A percentile compares a stretch with the other conserved stretches of the same genome.
Evolutionary conservation across 1,140 invertebrate species (phyloP).

Genomic region (Tetragonula clypearis): DNA sequence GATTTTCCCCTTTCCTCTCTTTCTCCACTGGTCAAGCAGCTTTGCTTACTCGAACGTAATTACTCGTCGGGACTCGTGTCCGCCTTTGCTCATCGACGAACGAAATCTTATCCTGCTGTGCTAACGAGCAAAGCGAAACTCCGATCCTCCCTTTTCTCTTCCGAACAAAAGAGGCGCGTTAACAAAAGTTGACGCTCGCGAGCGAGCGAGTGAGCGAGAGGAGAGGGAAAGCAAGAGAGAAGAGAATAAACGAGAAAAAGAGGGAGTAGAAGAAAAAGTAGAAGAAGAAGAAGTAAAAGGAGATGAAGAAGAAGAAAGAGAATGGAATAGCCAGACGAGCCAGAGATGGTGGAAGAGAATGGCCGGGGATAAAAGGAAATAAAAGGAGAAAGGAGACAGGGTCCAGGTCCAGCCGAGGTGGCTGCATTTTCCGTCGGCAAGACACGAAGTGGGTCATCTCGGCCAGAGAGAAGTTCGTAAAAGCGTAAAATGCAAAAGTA

Average conservation of each 20-base stretch:
- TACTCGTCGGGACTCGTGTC: conserved; percentile 8
- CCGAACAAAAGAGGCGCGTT: conserved; percentile 24
- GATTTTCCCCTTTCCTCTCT: too few species aligned
- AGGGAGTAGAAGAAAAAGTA: background rate
- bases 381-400: conserved; percentile 7
- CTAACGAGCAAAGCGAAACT: conserved; percentile 37
- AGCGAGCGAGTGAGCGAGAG: background rate
- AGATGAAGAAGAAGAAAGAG: background rate
- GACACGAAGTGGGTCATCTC: conserved; percentile 33
- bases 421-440: conserved; percentile 30
- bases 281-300: background rate
- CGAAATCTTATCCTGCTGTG: conserved; percentile 29
- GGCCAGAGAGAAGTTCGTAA: conserved; percentile 19
- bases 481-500: conserved; percentile 25
- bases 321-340: background rate
- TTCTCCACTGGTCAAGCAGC: background rate
- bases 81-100: conserved; percentile 18
- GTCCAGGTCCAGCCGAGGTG: conserved; percentile 5
- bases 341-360: background rate
- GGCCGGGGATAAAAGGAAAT: background rate
- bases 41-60: conserved; percentile 28
- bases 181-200: conserved; percentile 33
- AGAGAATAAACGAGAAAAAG: background rate
- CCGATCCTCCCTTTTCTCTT: background rate
- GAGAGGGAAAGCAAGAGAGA: too few species aligned